phyloP scores from a whole-genome alignment of 2,113 vertebrate species.

The Forbesichthys agassizii region DNA sequence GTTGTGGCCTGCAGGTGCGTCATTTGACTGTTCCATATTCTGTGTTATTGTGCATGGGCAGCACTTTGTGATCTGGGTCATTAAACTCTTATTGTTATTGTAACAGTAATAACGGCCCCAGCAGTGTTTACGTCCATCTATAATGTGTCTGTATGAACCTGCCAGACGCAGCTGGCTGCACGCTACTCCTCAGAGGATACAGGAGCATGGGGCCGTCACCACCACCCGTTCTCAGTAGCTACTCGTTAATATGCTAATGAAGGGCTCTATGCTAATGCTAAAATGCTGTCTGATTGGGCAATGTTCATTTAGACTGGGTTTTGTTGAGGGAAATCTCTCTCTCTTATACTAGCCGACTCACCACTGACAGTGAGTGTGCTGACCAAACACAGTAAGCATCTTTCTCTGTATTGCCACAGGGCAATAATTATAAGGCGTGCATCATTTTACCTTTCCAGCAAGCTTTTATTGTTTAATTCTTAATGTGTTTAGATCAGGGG shows the following conservation, averaged over 20 bases:
- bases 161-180: slow-evolving; percentile 36
- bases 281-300: too few relatives aligned
- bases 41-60: slow-evolving; percentile 25
- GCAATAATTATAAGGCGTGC: too few relatives aligned
- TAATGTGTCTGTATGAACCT: slow-evolving; percentile 58
- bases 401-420: too few relatives aligned
- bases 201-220: neutral
- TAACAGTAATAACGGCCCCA: neutral
- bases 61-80: neutral
- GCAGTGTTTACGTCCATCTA: slow-evolving; percentile 48
- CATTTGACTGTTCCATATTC: neutral
- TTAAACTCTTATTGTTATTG: neutral
- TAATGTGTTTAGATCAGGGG: too few relatives aligned
- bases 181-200: too few relatives aligned
- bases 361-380: too few relatives aligned
- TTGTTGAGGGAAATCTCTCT: too few relatives aligned
- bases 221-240: slow-evolving; percentile 30
- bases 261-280: slow-evolving; percentile 65
- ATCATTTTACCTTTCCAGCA: too few relatives aligned
- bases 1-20: slow-evolving; percentile 94
- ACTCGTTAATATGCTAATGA: slow-evolving; percentile 61
- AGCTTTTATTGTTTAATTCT: too few relatives aligned
- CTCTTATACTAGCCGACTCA: too few relatives aligned
- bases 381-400: too few relatives aligned
- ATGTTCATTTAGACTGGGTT: too few relatives aligned